phyloP scores from a whole-genome alignment of 2,888 invertebrate species.

The Philereme transversata region DNA sequence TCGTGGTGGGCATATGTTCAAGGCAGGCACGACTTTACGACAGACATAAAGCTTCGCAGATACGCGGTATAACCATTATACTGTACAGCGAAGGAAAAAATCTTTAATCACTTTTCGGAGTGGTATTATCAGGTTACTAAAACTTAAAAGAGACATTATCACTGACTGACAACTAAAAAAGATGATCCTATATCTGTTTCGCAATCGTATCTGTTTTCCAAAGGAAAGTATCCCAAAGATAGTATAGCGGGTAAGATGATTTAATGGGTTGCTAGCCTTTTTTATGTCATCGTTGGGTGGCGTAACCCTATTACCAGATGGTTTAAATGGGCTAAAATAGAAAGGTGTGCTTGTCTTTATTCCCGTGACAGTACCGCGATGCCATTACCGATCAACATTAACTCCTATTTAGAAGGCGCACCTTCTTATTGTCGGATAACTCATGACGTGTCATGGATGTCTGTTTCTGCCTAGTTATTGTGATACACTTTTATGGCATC shows the following conservation, averaged over 20 bases:
- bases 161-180: too few species aligned
- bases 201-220: too few species aligned
- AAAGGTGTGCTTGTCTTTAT: not conserved
- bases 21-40: conserved; percentile 60
- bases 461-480: conserved; percentile 44
- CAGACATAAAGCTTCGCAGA: conserved; percentile 59
- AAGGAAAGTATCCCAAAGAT: too few species aligned
- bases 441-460: conserved; percentile 60
- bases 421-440: conserved; percentile 63
- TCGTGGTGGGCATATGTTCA: conserved; percentile 39
- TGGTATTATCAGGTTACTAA: not conserved
- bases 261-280: too few species aligned
- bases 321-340: not conserved
- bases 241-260: too few species aligned
- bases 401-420: conserved; percentile 67
- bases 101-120: conserved; percentile 13
- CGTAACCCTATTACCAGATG: too few species aligned
- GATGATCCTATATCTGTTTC: too few species aligned
- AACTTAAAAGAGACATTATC: not conserved
- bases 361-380: conserved; percentile 24
- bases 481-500: conserved; percentile 47
- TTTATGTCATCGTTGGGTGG: too few species aligned
- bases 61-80: conserved; percentile 38
- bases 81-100: conserved; percentile 31
- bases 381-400: conserved; percentile 72